Evolutionary conservation across 2,113 vertebrate genomes (phyloP), one percentile per base, ranked within the genome.

Genomic region (Notarius lentiginosus): DNA sequence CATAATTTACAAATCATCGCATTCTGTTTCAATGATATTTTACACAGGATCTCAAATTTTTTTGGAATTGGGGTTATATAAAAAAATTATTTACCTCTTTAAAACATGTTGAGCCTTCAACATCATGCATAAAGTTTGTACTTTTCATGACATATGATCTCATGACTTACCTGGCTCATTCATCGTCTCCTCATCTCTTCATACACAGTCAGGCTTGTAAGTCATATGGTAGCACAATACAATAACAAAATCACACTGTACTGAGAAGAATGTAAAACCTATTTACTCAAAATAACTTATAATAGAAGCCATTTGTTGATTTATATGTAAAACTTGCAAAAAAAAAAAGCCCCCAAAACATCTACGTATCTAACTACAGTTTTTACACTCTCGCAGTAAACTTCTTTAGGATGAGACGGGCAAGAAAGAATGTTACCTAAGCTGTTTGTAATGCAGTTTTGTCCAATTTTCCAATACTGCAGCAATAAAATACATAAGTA

Each of bases 401-500:
- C 34, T 47, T 47, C 34, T 73, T 41, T 47, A 47, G 65, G 30
- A 34, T 47, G 70, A 73, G 70, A 24, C 18, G 24, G 72, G 41
- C 47, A 24, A 7, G 73, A 53, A 76, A 51, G 22, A 79, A 56
- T 79, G 24, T 56, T 56, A 27, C n/a, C 14, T 56, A 56, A 79
- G n/a, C 51, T 56, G 51, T 56, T 56, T 30, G 14, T 79, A 27
- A 79, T 79, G 75, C 27, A n/a, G 2, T 77, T 53, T 12, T n/a
- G 15, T 77, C 24, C 49, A 77, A 60, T 80, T 60, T 80, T 41
- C 56, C 51, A 60, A 34, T 22, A 80, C 30, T 60, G 8, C 27
- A 34, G 55, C 15, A 80, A 34, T 80, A 80, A 80, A 58, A 41
- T 80, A 80, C 41, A 41, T 41, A 60, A 80, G 53, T 41, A 60